Conservation (phyloP, 1,140 invertebrate species). For the Galleria mellonella region DNA sequence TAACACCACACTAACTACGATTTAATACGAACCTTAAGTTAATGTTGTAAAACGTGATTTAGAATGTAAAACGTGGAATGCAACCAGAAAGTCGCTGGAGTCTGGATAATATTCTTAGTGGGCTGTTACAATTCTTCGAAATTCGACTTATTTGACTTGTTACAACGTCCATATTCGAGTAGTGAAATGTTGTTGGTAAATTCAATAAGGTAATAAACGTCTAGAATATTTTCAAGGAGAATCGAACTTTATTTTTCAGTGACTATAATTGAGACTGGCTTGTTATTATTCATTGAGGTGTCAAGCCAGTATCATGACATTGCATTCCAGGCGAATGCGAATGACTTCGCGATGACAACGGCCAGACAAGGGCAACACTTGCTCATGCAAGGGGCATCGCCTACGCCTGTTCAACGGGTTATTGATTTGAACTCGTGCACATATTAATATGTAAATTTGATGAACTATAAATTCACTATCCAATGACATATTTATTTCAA, state of each 20-base stretch:
- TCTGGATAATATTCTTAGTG: conserved; percentile 56
- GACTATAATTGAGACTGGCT: not conserved
- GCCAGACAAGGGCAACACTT: conserved; percentile 66
- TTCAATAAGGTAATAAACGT: too few species aligned
- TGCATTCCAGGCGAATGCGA: conserved; percentile 63
- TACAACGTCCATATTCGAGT: conserved; percentile 1
- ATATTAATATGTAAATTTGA: not conserved
- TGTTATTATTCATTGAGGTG: conserved; percentile 23
- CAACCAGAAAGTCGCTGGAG: conserved; percentile 25
- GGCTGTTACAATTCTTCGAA: conserved; percentile 31
- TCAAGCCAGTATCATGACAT: conserved; percentile 56
- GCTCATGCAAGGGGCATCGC: conserved; percentile 37
- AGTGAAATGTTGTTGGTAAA: conserved; percentile 2
- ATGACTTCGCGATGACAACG: conserved; percentile 65
- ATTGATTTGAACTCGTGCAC: conserved; percentile 10
- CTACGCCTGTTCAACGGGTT: conserved; percentile 15
- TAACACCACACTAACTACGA: conserved; percentile 12
- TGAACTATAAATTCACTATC: too few species aligned
- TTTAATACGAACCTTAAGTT: conserved; percentile 15
- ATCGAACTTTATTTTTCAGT: too few species aligned
- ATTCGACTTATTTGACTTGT: conserved; percentile 32
- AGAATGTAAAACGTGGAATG: conserved; percentile 17
- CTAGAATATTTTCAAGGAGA: too few species aligned
- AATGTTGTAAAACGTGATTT: conserved; percentile 18
- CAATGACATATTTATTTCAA: too few species aligned